A percentile compares a stretch with the other conserved stretches of the same genome.
These are phyloP conservation scores for Cantharis nigra DNA, from an alignment of 2,888 invertebrate species.

Conservation along the genomic window DNA sequence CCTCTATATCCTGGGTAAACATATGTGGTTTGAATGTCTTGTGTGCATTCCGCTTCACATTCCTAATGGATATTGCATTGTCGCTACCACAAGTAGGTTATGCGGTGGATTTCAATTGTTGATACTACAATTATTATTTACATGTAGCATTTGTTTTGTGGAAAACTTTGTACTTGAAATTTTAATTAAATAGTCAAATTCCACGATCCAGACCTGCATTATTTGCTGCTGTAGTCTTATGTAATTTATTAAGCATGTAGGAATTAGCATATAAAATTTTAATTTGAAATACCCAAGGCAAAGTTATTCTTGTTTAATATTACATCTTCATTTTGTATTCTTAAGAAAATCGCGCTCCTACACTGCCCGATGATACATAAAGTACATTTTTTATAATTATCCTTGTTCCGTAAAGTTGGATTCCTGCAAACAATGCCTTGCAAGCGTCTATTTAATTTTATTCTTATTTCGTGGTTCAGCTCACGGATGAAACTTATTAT, in stretches of 20 bases:
- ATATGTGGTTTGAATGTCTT: constrained; percentile 29
- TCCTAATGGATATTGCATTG: constrained; percentile 30
- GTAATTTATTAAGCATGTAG: not conserved
- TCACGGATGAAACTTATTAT: not conserved
- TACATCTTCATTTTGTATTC: not conserved
- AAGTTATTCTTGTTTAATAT: too few species aligned
- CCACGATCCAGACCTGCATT: not conserved
- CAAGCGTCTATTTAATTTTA: too few species aligned
- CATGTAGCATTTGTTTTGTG: not conserved
- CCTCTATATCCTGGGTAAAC: constrained; percentile 24
- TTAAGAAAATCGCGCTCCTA: not conserved
- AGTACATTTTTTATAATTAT: too few species aligned
- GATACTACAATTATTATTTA: not conserved
- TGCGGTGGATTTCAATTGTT: not conserved
- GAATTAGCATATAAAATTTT: not conserved
- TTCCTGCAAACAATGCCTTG: too few species aligned
- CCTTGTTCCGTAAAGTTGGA: too few species aligned
- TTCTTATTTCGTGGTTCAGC: not conserved
- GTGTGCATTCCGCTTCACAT: constrained; percentile 30
- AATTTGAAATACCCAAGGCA: not conserved
- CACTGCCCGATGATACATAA: too few species aligned
- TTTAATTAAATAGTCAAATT: not conserved
- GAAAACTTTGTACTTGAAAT: not conserved
- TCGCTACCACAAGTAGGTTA: constrained; percentile 13
- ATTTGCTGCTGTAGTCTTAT: not conserved